Base-by-base conservation (phyloP, 1,140 invertebrate species). In the Venustaconcha ellipsiformis region DNA sequence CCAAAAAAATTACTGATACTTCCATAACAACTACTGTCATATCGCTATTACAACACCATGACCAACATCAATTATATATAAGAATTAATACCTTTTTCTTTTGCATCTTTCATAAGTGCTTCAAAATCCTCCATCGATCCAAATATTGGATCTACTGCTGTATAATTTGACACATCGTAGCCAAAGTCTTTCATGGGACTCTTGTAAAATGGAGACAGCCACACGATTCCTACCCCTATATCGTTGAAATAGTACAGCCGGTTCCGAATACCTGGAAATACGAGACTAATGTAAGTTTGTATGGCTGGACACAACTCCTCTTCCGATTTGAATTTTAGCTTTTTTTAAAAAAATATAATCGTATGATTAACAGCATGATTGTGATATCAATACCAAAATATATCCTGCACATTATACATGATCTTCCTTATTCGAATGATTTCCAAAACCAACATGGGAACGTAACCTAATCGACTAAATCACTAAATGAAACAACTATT, bases 41-140 rank as follows among this genome's bases (percentile, higher is more conserved):
- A 37, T 37, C 3, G 8, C 37, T 2, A 37, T 37, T 4, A 37
- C 37, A 37, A 37, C 37, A 37, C 1, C 37, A 37, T 8, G 8
- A 37, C 37, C 37, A 37, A 6, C 3, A 37, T 37, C 37, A 37
- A 2, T 37, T 37, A 23, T 23, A 23, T 23, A 23, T 64, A 23
- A 60, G 55, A 6, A 14, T 15, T 8, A 30, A 79, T 75, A 90
- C 89, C 84, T 81, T 81, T 86, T 68, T 84, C 78, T 65, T 91
- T 86, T n/a, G 89, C 80, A 71, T 89, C 82, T 4, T 78, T 70
- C 6, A 92, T 76, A 37, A 97, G 88, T 13, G 90, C 82, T 58
- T 94, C 92, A 70, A 97, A 94, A 85, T 96, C 94, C 26, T 92
- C 89, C 89, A 95, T 92, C 12, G 91, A 93, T 3, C 95, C 96